Evolutionary conservation across 2,888 invertebrate species (phyloP), one percentile per base, ranked within the genome.

Genomic region (Griposia aprilina): DNA sequence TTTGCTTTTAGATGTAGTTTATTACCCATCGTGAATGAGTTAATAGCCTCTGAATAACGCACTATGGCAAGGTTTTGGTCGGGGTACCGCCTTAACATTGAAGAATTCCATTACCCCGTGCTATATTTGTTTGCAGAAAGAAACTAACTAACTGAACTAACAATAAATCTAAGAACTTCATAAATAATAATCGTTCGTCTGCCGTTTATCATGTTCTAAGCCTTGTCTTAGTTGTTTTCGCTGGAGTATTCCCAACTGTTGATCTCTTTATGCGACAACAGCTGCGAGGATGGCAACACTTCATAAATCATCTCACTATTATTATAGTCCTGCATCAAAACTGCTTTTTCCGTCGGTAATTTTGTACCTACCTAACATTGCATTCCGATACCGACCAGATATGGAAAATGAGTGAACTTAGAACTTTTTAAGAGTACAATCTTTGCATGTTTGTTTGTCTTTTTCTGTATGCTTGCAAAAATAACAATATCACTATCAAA

Each of bases 281-380:
- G 87, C 72, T 86, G 83, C 72, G 23, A 86, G 6, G 3, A 76
- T 66, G 30, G 30, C 15, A 55, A 68, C 68, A 77, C 60, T 52
- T 60, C 1, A 66, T 86, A 83, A 77, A 86, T 83, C 83, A 83
- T 86, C 13, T 52, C n/a, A 52, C n/a, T 60, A 36, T 55, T 48
- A n/a, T 30, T 41, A 4, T 36, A 52, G 45, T 36, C 13, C 66
- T 36, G n/a, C 52, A 66, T 48, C 11, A 50, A 45, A 70, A 59
- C 45, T n/a, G 20, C 1, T 30, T n/a, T 41, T 8, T 36, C 15
- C 20, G 6, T 57, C 23, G 23, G 10, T 55, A 23, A 20, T 26
- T 45, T 11, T 66, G 5, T 15, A 60, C 36, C 10, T 15, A 60
- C 36, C 10, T 60, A 17, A 57, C 3, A 36, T 68, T 68, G 15